Conservation (phyloP, 30 jellyfish, hydroid and myxozoan genomes). For the Turritopsis rubra region DNA sequence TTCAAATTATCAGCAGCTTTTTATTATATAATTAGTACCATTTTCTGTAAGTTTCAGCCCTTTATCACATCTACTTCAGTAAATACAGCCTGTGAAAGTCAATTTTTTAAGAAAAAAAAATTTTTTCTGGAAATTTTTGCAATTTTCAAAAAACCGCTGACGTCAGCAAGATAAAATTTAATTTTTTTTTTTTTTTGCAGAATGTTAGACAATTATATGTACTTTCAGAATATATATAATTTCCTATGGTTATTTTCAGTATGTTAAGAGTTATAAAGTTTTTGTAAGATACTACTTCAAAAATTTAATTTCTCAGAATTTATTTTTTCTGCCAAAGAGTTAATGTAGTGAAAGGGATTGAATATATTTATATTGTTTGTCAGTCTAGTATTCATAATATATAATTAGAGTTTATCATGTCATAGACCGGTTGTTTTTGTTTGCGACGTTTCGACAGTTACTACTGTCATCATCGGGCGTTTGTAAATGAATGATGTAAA, state of each 20-base stretch:
- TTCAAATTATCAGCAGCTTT: slow-evolving; percentile 6
- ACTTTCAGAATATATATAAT: not conserved
- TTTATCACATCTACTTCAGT: not conserved
- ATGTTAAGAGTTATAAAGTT: not conserved
- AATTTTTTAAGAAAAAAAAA: not conserved
- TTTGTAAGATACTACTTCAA: not conserved
- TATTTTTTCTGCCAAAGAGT: not conserved
- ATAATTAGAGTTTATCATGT: too few relatives aligned
- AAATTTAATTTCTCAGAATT: not conserved
- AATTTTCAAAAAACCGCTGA: slow-evolving; percentile 1
- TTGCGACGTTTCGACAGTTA: too few relatives aligned
- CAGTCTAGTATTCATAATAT: too few relatives aligned
- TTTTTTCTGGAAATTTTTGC: not conserved
- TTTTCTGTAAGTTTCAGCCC: slow-evolving; percentile 4
- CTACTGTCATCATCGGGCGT: too few relatives aligned
- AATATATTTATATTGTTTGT: too few relatives aligned
- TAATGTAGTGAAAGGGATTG: too few relatives aligned
- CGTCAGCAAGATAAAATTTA: not conserved
- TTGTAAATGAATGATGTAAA: too few relatives aligned
- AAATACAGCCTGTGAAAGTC: not conserved
- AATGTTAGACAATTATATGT: not conserved
- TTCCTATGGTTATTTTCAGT: not conserved
- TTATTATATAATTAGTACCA: not conserved
- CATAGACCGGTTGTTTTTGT: too few relatives aligned
- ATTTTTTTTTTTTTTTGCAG: not conserved